Evolutionary conservation across 2,888 invertebrate genomes (phyloP).

Genomic region (Hypomecis atomaria): DNA sequence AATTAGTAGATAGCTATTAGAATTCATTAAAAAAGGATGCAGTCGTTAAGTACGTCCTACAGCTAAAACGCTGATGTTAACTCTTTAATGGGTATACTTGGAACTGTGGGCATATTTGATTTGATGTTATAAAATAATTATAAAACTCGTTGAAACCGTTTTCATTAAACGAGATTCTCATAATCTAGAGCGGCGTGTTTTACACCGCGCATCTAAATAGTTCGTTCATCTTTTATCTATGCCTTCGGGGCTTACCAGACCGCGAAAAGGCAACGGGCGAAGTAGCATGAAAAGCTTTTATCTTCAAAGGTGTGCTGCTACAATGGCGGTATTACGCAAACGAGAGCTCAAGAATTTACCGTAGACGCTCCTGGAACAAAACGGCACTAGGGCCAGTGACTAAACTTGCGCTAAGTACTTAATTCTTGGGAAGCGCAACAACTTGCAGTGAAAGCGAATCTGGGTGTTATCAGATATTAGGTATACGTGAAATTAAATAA

Average conservation of each 20-base stretch:
- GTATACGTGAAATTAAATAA: background rate
- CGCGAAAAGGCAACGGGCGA: conserved; percentile 61
- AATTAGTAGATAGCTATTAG: too few relatives aligned
- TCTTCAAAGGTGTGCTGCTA: conserved; percentile 71
- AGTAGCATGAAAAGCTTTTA: conserved; percentile 64
- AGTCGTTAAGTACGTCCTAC: too few relatives aligned
- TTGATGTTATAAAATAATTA: too few relatives aligned
- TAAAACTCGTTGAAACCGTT: background rate
- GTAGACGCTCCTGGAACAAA: conserved; percentile 44
- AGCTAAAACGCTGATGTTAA: too few relatives aligned
- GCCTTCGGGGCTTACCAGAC: conserved; percentile 55
- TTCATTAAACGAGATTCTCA: conserved; percentile 5
- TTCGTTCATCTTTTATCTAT: conserved; percentile 27
- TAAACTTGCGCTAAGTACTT: conserved; percentile 2
- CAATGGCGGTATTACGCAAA: conserved; percentile 70
- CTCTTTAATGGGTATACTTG: too few relatives aligned
- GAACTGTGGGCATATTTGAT: too few relatives aligned
- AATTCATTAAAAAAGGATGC: too few relatives aligned
- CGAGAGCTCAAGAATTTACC: conserved; percentile 68
- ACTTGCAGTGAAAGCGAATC: too few relatives aligned
- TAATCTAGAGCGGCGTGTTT: conserved; percentile 7
- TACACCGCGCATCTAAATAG: conserved; percentile 25
- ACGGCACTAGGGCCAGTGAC: conserved; percentile 16
- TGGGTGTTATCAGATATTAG: background rate
- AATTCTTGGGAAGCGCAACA: background rate